Conservation (phyloP, 2,888 invertebrate species). For the Iselma pallidipennis region DNA sequence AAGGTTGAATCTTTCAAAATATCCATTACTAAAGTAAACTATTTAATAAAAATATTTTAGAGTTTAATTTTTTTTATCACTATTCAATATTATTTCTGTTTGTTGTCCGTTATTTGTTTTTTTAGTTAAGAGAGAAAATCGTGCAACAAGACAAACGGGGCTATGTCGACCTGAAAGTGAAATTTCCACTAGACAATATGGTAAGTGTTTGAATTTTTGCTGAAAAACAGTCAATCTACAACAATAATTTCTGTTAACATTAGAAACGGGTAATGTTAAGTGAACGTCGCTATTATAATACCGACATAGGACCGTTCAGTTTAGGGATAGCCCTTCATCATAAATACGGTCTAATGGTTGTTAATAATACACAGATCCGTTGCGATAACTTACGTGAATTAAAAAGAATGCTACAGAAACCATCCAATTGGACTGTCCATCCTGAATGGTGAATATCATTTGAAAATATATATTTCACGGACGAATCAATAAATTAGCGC, state of each 20-base stretch:
- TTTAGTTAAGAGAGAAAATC: slow-evolving; percentile 53
- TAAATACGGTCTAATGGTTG: slow-evolving; percentile 71
- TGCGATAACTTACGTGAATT: slow-evolving; percentile 58
- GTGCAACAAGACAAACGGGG: slow-evolving; percentile 54
- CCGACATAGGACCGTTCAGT: slow-evolving; percentile 82
- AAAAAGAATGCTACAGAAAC: slow-evolving; percentile 42
- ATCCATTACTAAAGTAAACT: no score
- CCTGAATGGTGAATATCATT: slow-evolving; percentile 75
- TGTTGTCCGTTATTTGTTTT: slow-evolving; percentile 42
- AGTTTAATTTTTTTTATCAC: slow-evolving; percentile 3
- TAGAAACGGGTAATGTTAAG: slow-evolving; percentile 84
- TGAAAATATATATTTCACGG: background rate
- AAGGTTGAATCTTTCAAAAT: no score
- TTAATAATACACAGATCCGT: slow-evolving; percentile 65
- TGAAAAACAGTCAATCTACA: background rate
- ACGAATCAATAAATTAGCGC: background rate
- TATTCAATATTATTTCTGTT: background rate
- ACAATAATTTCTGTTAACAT: slow-evolving; percentile 28
- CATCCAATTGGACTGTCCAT: slow-evolving; percentile 78
- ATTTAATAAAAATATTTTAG: no score
- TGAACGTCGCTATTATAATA: slow-evolving; percentile 80
- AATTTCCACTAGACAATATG: slow-evolving; percentile 86
- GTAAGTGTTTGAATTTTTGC: slow-evolving; percentile 61
- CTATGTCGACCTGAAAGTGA: slow-evolving; percentile 72
- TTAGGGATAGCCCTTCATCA: slow-evolving; percentile 85